phyloP scores from a whole-genome alignment of 2,888 invertebrate species.

The Calliscelio sp. region DNA sequence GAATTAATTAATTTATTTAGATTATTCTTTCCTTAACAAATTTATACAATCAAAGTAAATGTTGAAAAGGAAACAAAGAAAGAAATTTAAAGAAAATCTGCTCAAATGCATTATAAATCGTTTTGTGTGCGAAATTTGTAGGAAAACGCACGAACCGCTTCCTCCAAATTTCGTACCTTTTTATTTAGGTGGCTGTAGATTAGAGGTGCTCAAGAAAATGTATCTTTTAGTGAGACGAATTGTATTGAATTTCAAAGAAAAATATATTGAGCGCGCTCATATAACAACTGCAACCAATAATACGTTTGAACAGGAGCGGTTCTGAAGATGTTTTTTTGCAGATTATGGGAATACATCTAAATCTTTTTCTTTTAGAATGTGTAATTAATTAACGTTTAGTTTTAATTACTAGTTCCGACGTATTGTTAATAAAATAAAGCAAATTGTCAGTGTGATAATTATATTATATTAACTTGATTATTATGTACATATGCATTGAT shows the following conservation, averaged over 20 bases:
- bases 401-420: not conserved
- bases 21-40: slow-evolving; percentile 22
- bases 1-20: slow-evolving; percentile 34
- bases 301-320: slow-evolving; percentile 42
- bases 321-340: slow-evolving; percentile 32
- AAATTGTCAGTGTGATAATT: slow-evolving; percentile 42
- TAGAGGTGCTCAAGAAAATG: slow-evolving; percentile 70
- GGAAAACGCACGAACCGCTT: slow-evolving; percentile 44
- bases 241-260: slow-evolving; percentile 53
- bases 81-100: slow-evolving; percentile 54
- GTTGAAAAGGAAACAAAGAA: too few relatives aligned
- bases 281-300: too few relatives aligned
- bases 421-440: slow-evolving; percentile 1
- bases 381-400: slow-evolving; percentile 30
- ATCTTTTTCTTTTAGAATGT: slow-evolving; percentile 9
- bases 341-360: not conserved
- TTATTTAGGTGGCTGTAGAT: slow-evolving; percentile 65
- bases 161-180: slow-evolving; percentile 68
- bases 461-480: too few relatives aligned
- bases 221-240: slow-evolving; percentile 57
- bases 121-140: slow-evolving; percentile 65
- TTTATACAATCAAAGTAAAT: slow-evolving; percentile 13
- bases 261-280: too few relatives aligned
- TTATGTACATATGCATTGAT: slow-evolving; percentile 24
- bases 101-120: slow-evolving; percentile 68